Conservation (phyloP, 1,140 invertebrate species). For the Catajapyx aquilonaris region DNA sequence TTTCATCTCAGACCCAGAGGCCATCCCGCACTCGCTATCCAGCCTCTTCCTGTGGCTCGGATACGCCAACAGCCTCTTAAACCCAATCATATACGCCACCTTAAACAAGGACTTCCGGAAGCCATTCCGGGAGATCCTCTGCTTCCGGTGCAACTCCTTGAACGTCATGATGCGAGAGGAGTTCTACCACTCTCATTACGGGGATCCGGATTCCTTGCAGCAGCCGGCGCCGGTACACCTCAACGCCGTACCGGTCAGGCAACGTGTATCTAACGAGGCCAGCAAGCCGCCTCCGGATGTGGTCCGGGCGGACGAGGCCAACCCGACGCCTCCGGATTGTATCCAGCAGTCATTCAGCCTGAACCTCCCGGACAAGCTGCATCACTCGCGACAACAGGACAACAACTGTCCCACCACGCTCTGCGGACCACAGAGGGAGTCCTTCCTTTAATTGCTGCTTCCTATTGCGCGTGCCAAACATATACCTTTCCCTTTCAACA, state of each 20-base stretch:
- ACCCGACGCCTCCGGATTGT: neutral
- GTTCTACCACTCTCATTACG: conserved; percentile 79
- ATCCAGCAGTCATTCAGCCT: neutral
- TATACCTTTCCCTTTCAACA: no score
- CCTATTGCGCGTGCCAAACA: no score
- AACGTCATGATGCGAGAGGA: conserved; percentile 81
- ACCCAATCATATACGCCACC: conserved; percentile 85
- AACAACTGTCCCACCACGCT: neutral
- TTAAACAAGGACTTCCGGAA: conserved; percentile 79
- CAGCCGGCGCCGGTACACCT: neutral
- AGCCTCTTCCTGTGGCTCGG: conserved; percentile 67
- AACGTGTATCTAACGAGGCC: neutral
- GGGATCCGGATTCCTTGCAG: conserved; percentile 30
- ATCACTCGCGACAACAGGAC: neutral
- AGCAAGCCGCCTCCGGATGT: neutral
- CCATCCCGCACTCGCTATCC: conserved; percentile 34
- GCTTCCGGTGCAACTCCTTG: conserved; percentile 64
- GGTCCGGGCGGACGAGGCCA: neutral
- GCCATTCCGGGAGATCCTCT: conserved; percentile 77
- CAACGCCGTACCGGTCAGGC: neutral
- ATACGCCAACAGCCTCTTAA: conserved; percentile 78
- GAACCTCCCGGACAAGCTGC: neutral
- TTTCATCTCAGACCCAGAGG: conserved; percentile 40
- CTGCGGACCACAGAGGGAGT: neutral
- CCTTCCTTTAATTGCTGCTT: neutral